phyloP scores from a whole-genome alignment of 2,888 invertebrate genomes.

The Drosophila prolongata region DNA sequence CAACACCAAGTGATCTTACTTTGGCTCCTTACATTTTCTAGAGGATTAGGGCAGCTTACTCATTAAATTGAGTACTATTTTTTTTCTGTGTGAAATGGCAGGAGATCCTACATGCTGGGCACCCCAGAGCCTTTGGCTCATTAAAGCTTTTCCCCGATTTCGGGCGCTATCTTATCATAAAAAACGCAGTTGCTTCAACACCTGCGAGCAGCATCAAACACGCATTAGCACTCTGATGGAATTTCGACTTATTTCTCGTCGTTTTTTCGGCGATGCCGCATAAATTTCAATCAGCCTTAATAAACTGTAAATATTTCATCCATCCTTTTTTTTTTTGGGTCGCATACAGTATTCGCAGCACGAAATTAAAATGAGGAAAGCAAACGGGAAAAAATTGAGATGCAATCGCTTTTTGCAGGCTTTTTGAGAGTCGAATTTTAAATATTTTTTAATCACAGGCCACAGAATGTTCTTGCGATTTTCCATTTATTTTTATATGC shows the following conservation, averaged over 20 bases:
- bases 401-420: slow-evolving; percentile 18
- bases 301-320: slow-evolving; percentile 68
- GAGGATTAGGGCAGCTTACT: no score
- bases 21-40: no score
- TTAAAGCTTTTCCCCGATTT: slow-evolving; percentile 63
- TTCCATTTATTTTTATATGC: slow-evolving; percentile 25
- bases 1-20: no score
- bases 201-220: slow-evolving; percentile 72
- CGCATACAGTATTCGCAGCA: slow-evolving; percentile 37
- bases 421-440: slow-evolving; percentile 26
- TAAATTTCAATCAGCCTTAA: slow-evolving; percentile 75
- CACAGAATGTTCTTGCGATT: slow-evolving; percentile 1
- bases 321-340: slow-evolving; percentile 26
- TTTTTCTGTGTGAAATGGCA: slow-evolving; percentile 19
- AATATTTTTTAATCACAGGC: slow-evolving; percentile 32
- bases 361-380: slow-evolving; percentile 40
- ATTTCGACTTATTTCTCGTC: slow-evolving; percentile 37
- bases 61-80: not conserved
- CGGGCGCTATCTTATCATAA: slow-evolving; percentile 76
- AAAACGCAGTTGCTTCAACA: slow-evolving; percentile 76
- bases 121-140: slow-evolving; percentile 57
- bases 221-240: slow-evolving; percentile 70
- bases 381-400: slow-evolving; percentile 23
- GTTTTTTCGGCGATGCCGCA: slow-evolving; percentile 38
- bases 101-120: slow-evolving; percentile 27